Evolutionary conservation across 2,888 invertebrate species (phyloP).

Genomic region (Buathra laborator): DNA sequence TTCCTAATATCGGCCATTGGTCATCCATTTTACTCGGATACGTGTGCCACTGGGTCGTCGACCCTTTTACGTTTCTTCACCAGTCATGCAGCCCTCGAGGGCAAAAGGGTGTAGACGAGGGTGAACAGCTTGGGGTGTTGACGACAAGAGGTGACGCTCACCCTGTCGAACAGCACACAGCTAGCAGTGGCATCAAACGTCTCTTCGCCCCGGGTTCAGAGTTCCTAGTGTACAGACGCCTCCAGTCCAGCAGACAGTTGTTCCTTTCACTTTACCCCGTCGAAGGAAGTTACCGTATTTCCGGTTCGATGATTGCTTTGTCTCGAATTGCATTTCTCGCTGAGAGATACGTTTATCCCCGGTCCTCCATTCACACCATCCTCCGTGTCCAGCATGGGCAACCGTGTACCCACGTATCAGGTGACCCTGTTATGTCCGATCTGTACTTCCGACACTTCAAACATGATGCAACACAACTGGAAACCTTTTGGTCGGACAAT

Average conservation of each 20-base stretch:
- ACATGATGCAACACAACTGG: background rate
- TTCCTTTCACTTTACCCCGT: constrained; percentile 10
- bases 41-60: background rate
- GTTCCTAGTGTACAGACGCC: background rate
- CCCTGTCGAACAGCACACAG: background rate
- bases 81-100: background rate
- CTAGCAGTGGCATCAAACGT: constrained; percentile 4
- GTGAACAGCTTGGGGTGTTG: background rate
- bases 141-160: constrained; percentile 24
- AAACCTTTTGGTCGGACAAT: background rate
- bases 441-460: background rate
- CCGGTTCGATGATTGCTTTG: constrained; percentile 72
- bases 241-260: constrained; percentile 17
- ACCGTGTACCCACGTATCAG: background rate
- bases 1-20: too few relatives aligned
- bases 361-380: background rate
- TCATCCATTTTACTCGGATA: background rate
- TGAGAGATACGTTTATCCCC: constrained; percentile 54
- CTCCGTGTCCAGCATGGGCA: background rate
- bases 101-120: background rate
- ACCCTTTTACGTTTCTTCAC: constrained; percentile 9
- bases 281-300: constrained; percentile 71
- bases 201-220: background rate
- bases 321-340: constrained; percentile 69
- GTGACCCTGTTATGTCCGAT: background rate